Percentiles rank a stretch among this genome's conserved stretches.
These are phyloP conservation scores for Sycophila texana DNA, from an alignment of 2,888 invertebrate genomes.

Conservation along the genomic window DNA sequence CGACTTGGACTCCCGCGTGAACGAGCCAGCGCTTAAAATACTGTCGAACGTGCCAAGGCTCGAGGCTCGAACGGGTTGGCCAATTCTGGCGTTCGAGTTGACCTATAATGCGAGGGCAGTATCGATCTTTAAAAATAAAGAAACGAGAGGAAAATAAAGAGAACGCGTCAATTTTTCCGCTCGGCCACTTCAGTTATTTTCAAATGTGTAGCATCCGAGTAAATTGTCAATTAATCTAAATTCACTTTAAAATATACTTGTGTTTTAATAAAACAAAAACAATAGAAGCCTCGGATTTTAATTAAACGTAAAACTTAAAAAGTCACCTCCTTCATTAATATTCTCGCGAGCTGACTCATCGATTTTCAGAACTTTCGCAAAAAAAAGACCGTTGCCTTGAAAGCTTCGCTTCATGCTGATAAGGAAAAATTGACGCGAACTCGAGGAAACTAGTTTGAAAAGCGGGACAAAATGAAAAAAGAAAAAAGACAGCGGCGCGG, in stretches of 20 bases:
- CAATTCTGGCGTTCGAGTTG: slow-evolving; percentile 39
- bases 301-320: neutral
- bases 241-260: neutral
- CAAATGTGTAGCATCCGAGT: neutral
- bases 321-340: neutral
- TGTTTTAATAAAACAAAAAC: neutral
- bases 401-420: neutral
- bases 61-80: slow-evolving; percentile 18
- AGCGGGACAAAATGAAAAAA: neutral
- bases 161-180: slow-evolving; percentile 29
- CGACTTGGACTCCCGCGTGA: slow-evolving; percentile 18
- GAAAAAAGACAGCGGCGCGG: neutral
- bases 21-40: slow-evolving; percentile 48
- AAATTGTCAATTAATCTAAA: neutral
- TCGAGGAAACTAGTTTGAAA: slow-evolving; percentile 9
- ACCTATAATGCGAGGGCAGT: slow-evolving; percentile 46
- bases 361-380: neutral
- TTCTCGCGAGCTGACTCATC: neutral
- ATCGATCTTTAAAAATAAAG: slow-evolving; percentile 51
- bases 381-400: too few species aligned
- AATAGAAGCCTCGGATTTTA: neutral
- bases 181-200: neutral
- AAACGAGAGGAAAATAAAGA: neutral
- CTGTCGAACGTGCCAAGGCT: slow-evolving; percentile 53
- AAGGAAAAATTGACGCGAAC: slow-evolving; percentile 28